Evolutionary conservation across 2,113 vertebrate species (phyloP), one percentile per base, ranked within the genome.

Genomic region (Anarrhichthys ocellatus): DNA sequence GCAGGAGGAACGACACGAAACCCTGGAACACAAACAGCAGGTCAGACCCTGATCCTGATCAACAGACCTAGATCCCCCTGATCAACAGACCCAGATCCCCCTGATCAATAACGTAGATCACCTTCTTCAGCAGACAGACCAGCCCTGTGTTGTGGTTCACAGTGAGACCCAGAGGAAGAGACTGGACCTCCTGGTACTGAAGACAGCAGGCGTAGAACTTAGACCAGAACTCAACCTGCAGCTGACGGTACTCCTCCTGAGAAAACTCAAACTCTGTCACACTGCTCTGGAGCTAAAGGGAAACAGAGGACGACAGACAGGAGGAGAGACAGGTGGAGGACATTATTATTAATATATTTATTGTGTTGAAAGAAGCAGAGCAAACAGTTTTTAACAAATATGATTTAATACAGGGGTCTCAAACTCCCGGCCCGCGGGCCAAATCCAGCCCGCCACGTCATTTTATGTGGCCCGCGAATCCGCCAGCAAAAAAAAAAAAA

Each of bases 151-250:
- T 89, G 0, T 92, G 94, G 80, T 95, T 97, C 80, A 98, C 85
- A 2, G 95, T 96, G 18, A 99, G 92, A 1, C 96, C 97, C 36
- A 99, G 94, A 0, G 98, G 97, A 0, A 93, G 91, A 0, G 97
- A 96, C 80, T 97, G 94, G 0, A 94, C 96, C 87, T 99, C 97
- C 84, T 99, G 97, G 85, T 99, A 99, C 91, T 99, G 97, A 32
- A 99, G 94, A 83, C 97, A 98, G 83, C 97, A 99, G 77, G 96
- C 96, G 3, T 99, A 99, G 83, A 99, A 98, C 91, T 96, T 97
- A 76, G 97, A 97, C 98, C 98, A 99, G 92, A 97, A 98, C 85
- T 97, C 97, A 87, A 97, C 96, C 84, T 99, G 97, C 63, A 99
- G 94, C 87, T 96, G 96, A 9, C 96, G 96, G 65, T 98, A 99